Conservation (phyloP, 1,140 invertebrate genomes). For the Nomia melanderi region DNA sequence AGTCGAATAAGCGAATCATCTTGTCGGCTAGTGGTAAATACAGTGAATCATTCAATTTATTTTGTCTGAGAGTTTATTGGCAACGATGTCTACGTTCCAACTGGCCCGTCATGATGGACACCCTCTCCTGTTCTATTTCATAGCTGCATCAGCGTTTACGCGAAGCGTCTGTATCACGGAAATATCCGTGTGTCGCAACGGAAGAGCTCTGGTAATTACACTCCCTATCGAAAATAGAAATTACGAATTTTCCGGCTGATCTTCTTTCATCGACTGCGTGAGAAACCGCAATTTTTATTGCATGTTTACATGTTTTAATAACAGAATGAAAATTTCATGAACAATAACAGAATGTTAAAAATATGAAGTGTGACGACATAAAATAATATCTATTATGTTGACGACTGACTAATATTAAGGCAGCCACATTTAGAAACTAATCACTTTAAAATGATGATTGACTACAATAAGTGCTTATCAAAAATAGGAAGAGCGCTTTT, state of each 20-base stretch:
- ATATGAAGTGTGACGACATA: too few relatives aligned
- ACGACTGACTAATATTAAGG: too few relatives aligned
- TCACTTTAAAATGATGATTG: too few relatives aligned
- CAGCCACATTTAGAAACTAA: too few relatives aligned
- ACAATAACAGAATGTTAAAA: too few relatives aligned
- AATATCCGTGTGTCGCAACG: conserved; percentile 36
- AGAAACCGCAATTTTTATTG: not conserved
- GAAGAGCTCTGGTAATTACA: not conserved
- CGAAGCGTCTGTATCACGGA: not conserved
- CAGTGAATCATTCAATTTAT: conserved; percentile 38
- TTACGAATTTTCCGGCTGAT: conserved; percentile 11
- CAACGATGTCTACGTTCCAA: conserved; percentile 16
- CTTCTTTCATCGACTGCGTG: not conserved
- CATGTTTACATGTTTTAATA: too few relatives aligned
- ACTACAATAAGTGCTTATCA: too few relatives aligned
- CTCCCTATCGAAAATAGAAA: conserved; percentile 11
- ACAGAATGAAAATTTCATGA: too few relatives aligned
- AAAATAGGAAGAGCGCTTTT: too few relatives aligned
- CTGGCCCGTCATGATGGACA: not conserved
- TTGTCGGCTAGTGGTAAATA: not conserved
- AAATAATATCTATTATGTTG: too few relatives aligned
- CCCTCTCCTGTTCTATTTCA: conserved; percentile 1
- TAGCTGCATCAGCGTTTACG: too few relatives aligned
- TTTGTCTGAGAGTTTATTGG: conserved; percentile 22
- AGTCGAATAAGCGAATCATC: not conserved